Evolutionary conservation across 1,140 invertebrate species (phyloP), one percentile per base, ranked within the genome.

Genomic region (Ceratina japonica): DNA sequence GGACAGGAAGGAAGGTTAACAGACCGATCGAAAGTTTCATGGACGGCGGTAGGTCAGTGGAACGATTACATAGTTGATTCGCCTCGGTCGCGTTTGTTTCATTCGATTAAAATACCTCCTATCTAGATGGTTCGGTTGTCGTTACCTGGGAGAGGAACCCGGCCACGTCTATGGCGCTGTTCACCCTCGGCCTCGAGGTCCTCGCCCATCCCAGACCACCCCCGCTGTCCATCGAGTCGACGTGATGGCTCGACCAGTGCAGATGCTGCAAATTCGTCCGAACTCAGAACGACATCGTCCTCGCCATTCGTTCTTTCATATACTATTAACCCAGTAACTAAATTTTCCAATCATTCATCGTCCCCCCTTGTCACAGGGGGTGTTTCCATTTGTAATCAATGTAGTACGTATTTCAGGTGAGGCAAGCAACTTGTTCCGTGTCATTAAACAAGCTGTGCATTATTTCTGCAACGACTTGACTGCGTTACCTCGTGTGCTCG

Each of bases 131-230:
- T 44, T 44, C 37, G 37, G 37, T 44, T 44, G 37, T 44, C 10
- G 5, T 44, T 95, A 90, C 95, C 94, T 86, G 96, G 93, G 90
- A 96, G 93, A 92, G 80, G 87, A 96, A 96, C 61, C 95, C 95
- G 16, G 95, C 94, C 2, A 96, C 95, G 89, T 96, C 95, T 84
- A 96, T 96, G 80, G 96, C 96, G 75, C 95, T 96, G 89, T 96
- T 96, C 85, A 96, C 95, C 20, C 96, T 93, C 74, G 95, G 95
- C 73, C 96, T 93, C 58, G 93, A 94, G 81, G 94, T 94, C 71
- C 94, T 94, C 66, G 94, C 92, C 89, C 89, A 92, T 61, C 84
- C 89, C 66, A 90, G 63, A 72, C 88, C 90, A 62, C 87, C 94
- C 80, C 93, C 94, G 79, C 94, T 94, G 89, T 95, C 94, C 86